Percentiles rank a stretch among this genome's conserved stretches.
These are phyloP conservation scores for Lycophotia porphyrea DNA, from an alignment of 2,888 invertebrate genomes.

Conservation along the genomic window DNA sequence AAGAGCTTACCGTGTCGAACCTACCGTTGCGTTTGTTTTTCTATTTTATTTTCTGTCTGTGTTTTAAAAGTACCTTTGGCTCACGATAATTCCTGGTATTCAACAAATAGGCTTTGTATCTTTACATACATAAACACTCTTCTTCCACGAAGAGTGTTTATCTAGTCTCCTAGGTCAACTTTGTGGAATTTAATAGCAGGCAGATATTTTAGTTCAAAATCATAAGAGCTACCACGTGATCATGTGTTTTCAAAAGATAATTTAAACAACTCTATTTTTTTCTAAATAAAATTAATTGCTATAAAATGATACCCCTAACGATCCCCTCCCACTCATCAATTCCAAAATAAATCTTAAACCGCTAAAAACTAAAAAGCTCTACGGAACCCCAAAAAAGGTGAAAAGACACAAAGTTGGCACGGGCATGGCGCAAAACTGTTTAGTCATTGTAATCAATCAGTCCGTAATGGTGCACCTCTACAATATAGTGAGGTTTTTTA, in stretches of 20 bases:
- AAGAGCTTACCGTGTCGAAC: neutral
- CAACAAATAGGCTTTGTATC: neutral
- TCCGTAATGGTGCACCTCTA: conserved; percentile 60
- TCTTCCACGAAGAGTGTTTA: neutral
- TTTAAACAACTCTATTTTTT: neutral
- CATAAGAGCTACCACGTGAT: neutral
- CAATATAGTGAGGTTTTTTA: conserved; percentile 31
- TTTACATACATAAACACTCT: no score
- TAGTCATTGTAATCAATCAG: conserved; percentile 87
- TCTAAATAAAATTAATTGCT: neutral
- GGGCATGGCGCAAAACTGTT: conserved; percentile 76
- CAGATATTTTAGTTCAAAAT: neutral
- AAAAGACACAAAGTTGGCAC: conserved; percentile 81
- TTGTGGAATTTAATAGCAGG: neutral
- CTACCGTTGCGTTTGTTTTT: neutral
- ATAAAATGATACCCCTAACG: conserved; percentile 6
- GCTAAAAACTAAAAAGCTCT: conserved; percentile 57
- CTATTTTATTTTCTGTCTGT: neutral
- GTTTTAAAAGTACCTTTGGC: no score
- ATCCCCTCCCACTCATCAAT: conserved; percentile 10
- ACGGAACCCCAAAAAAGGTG: conserved; percentile 77
- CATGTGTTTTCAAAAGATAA: no score
- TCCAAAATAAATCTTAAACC: conserved; percentile 25
- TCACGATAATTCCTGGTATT: neutral
- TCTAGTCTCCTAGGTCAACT: neutral